Percentiles rank a stretch among this genome's conserved stretches.
These are phyloP conservation scores for Protomyctophum bolini DNA, from an alignment of 2,113 vertebrate genomes.

Conservation along the genomic window DNA sequence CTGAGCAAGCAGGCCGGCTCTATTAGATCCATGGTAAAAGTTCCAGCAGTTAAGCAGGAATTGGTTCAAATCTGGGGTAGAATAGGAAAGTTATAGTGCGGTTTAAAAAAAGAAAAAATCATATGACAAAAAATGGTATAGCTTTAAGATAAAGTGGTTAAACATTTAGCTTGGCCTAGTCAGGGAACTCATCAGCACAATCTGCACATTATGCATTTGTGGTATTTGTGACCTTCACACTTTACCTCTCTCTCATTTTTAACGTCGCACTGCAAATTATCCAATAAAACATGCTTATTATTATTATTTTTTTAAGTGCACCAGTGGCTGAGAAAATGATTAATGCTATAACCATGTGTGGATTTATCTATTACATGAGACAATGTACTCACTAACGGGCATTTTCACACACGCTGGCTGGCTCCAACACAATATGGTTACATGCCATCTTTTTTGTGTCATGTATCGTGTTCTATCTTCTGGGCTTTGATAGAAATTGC, in stretches of 20 bases:
- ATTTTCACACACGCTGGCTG: slow-evolving; percentile 15
- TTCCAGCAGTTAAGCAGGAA: no score
- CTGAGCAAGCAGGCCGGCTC: no score
- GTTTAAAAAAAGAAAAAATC: no score
- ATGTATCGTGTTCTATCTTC: slow-evolving; percentile 58
- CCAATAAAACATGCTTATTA: neutral
- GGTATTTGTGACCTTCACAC: neutral
- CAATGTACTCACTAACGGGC: slow-evolving; percentile 15
- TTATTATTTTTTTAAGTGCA: neutral
- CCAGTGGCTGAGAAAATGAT: neutral
- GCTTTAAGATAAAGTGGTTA: no score
- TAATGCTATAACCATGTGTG: slow-evolving; percentile 12
- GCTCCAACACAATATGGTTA: slow-evolving; percentile 43
- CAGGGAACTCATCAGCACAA: neutral
- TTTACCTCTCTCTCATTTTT: neutral
- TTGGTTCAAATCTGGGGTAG: no score
- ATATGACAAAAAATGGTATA: no score
- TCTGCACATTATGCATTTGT: neutral
- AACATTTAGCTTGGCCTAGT: no score
- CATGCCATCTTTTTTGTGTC: slow-evolving; percentile 52
- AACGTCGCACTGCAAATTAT: neutral
- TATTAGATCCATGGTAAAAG: no score
- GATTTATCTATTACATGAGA: slow-evolving; percentile 10
- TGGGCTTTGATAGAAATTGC: slow-evolving; percentile 63
- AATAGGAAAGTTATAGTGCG: no score